Conservation (phyloP, 2,113 vertebrate species). For the Indri indri region DNA sequence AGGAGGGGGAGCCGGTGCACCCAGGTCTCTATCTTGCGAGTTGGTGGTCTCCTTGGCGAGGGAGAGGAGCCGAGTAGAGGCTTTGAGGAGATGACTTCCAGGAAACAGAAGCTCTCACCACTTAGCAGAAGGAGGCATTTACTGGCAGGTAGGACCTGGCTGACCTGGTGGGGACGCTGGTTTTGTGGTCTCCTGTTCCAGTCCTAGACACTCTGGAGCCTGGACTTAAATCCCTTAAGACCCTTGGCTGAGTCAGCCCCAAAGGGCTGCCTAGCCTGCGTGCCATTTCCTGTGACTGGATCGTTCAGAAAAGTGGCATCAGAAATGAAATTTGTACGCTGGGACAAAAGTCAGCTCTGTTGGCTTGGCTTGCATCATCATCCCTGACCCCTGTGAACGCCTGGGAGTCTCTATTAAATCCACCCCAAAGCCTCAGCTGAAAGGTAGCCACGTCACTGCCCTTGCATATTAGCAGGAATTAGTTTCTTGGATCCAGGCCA, state of each 20-base stretch:
- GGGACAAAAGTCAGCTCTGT: neutral
- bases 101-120: neutral
- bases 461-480: neutral
- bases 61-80: too few relatives aligned
- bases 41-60: neutral
- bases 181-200: neutral
- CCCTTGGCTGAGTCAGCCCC: slow-evolving; percentile 54
- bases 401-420: neutral
- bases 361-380: fast-evolving
- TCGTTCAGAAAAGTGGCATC: neutral
- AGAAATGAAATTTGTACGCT: neutral
- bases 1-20: neutral
- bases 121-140: neutral
- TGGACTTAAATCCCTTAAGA: slow-evolving; percentile 62
- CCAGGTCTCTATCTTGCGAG: neutral
- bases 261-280: neutral
- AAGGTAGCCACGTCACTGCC: neutral
- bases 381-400: neutral
- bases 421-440: neutral
- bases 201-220: slow-evolving; percentile 65
- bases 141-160: neutral
- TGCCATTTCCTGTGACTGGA: neutral
- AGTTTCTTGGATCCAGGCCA: neutral
- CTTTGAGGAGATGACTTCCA: neutral
- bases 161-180: neutral